Evolutionary conservation across 2,888 invertebrate species (phyloP).

Genomic region (Andrena trimmerana): DNA sequence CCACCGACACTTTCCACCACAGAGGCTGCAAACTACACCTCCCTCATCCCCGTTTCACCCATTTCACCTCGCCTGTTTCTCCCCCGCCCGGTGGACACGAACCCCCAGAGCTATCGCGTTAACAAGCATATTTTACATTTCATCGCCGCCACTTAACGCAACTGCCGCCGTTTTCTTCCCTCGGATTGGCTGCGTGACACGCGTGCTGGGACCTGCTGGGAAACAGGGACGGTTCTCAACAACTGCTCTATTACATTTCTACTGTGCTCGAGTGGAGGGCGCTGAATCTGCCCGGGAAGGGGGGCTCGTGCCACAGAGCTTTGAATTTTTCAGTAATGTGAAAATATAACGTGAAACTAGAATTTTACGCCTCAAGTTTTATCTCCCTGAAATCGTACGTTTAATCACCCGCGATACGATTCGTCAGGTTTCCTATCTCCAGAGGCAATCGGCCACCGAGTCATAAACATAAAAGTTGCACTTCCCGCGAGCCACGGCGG

Average conservation of each 20-base stretch:
- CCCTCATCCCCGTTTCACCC: conserved; percentile 13
- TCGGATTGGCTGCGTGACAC: conserved; percentile 69
- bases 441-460: not conserved
- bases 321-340: not conserved
- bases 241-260: conserved; percentile 49
- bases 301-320: not conserved
- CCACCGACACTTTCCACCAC: conserved; percentile 30
- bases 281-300: not conserved
- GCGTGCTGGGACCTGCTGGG: conserved; percentile 40
- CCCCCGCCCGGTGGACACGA: conserved; percentile 23
- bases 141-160: conserved; percentile 82
- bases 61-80: conserved; percentile 30
- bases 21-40: conserved; percentile 38
- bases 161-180: conserved; percentile 63
- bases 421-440: not conserved
- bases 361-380: too few relatives aligned
- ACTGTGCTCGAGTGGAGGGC: not conserved
- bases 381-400: not conserved
- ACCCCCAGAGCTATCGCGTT: conserved; percentile 69
- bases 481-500: not conserved
- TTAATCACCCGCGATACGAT: not conserved
- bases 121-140: conserved; percentile 84
- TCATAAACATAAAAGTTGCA: conserved; percentile 12
- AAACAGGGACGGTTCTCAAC: conserved; percentile 26
- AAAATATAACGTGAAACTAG: not conserved